Base-by-base conservation (phyloP, 2,888 invertebrate genomes). In the Myopa testacea region DNA sequence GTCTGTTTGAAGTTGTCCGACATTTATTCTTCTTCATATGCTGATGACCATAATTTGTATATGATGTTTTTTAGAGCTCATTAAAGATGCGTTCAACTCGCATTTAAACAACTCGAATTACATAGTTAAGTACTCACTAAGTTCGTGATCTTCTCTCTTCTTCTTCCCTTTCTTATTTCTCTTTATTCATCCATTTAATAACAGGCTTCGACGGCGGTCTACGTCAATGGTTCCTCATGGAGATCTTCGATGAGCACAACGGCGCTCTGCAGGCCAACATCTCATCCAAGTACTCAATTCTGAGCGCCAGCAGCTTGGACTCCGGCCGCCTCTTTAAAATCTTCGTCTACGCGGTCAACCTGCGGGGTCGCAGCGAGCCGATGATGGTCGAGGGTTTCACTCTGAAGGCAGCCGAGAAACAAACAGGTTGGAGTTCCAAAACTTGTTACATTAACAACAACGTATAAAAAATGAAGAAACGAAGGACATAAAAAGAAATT, bases 311-410 rank as follows among this genome's bases (percentile, higher is more conserved):
- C 82, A 94, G 93, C 6, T 91, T 97, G 75, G 94, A 95, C 76
- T 92, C 96, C 0, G 96, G 95, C 7, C 94, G 94, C 84, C 91
- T 93, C 19, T 91, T 97, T 81, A 93, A 93, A 84, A 93, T 97
- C 88, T 91, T 93, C 75, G 92, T 97, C 80, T 96, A 95, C 88
- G 94, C 96, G 1, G 93, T 93, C 78, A 97, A 97, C 88, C 92
- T 93, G 7, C 94, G 95, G 85, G 97, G 97, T 19, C 91, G 93
- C 82, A 96, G 96, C 81, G 95, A 95, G 79, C 89, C 92, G 0
- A 92, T 94, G 26, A 87, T 91, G 75, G 88, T 94, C 16, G 94
- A 94, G 86, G 94, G 93, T 63, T 94, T 93, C 87, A 95, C 94
- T 58, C 90, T 94, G 63, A 94, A 94, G 89, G 91, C 93, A 77